These are phyloP conservation scores for Xiphorhynchus erythropygius DNA, from an alignment of 2,797 vertebrate species.

Conservation along the genomic window DNA sequence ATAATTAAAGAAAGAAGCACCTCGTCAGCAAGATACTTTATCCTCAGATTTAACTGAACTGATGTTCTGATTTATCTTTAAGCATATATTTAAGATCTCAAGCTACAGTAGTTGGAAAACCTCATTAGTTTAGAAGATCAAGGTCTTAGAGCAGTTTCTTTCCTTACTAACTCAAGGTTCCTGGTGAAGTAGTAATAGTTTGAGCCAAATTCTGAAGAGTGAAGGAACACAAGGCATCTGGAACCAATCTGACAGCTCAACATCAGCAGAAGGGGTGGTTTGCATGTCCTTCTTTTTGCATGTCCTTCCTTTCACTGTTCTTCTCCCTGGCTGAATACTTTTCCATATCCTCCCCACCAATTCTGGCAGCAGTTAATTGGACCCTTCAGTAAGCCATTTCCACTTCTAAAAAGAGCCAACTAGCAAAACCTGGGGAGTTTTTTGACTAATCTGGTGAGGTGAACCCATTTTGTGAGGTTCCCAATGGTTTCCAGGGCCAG, in stretches of 20 bases:
- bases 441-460: background rate
- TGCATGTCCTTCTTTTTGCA: background rate
- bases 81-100: background rate
- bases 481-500: background rate
- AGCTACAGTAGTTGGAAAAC: background rate
- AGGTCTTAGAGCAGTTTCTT: background rate
- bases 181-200: background rate
- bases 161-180: fast-evolving
- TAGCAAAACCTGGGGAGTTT: background rate
- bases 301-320: background rate
- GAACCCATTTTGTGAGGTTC: background rate
- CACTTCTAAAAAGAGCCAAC: background rate
- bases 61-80: background rate
- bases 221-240: background rate
- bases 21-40: background rate
- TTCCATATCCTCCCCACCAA: background rate
- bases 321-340: background rate
- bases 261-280: background rate
- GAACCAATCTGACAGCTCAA: background rate
- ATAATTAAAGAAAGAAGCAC: background rate
- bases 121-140: background rate
- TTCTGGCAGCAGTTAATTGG: background rate
- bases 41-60: background rate
- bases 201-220: background rate
- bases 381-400: background rate